Conservation (phyloP, 2,888 invertebrate genomes). For the Abrostola tripartita region DNA sequence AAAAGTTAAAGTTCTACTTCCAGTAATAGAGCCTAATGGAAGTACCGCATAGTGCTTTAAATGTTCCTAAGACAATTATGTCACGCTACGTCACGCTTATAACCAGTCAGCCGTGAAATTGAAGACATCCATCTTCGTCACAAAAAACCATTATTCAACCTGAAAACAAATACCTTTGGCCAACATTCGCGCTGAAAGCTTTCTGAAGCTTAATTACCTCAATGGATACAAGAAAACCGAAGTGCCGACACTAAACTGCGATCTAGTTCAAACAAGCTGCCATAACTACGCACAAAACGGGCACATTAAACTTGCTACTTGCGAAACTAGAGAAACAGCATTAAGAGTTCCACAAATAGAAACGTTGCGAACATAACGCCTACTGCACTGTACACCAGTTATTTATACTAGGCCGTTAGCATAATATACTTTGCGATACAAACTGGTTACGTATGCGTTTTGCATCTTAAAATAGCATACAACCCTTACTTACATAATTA, state of each 20-base stretch:
- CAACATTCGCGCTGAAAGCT: constrained; percentile 56
- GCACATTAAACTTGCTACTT: constrained; percentile 62
- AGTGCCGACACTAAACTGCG: constrained; percentile 51
- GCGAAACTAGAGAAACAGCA: constrained; percentile 73
- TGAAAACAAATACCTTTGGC: constrained; percentile 56
- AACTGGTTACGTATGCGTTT: constrained; percentile 72
- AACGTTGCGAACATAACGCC: constrained; percentile 64
- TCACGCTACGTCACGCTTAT: constrained; percentile 15
- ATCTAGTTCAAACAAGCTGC: constrained; percentile 50
- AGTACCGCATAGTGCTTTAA: not conserved
- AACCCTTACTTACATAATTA: constrained; percentile 84
- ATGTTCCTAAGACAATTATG: not conserved
- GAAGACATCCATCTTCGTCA: constrained; percentile 53
- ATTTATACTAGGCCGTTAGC: constrained; percentile 67
- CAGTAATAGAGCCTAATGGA: constrained; percentile 9
- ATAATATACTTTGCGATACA: constrained; percentile 63
- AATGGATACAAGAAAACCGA: constrained; percentile 53
- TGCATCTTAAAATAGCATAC: constrained; percentile 82
- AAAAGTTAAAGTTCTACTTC: constrained; percentile 1
- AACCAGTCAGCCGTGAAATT: constrained; percentile 39
- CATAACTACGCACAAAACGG: constrained; percentile 53
- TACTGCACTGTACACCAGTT: constrained; percentile 64
- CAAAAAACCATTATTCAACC: constrained; percentile 55
- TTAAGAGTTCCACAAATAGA: constrained; percentile 75
- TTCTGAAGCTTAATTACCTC: constrained; percentile 60